These are phyloP conservation scores for Betta splendens DNA, from an alignment of 2,797 vertebrate genomes.

Conservation along the genomic window DNA sequence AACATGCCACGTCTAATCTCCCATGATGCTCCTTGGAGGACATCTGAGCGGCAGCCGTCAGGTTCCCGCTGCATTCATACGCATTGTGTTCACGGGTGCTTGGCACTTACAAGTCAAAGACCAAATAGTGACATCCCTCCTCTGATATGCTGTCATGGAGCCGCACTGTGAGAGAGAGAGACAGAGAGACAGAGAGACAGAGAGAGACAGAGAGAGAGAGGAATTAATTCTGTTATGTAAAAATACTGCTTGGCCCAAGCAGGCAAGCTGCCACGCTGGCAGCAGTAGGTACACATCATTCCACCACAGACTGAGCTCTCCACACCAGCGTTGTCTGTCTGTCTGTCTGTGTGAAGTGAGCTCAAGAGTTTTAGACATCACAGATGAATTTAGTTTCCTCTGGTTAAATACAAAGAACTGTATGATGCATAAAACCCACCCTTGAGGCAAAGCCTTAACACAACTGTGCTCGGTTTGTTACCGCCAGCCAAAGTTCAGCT, in stretches of 20 bases:
- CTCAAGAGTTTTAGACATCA: background rate
- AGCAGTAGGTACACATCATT: background rate
- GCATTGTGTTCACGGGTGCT: background rate
- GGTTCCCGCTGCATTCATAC: background rate
- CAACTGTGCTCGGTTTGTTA: background rate
- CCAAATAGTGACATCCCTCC: constrained; percentile 97
- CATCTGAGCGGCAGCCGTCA: constrained; percentile 21
- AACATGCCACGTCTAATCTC: constrained; percentile 2
- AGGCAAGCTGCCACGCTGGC: background rate
- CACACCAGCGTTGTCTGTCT: background rate
- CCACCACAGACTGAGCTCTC: background rate
- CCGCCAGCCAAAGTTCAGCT: background rate
- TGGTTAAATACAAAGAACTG: background rate
- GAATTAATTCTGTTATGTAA: constrained; percentile 7
- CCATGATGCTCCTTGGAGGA: constrained; percentile 19
- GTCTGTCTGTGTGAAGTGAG: background rate
- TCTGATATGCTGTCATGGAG: constrained; percentile 81
- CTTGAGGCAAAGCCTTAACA: background rate
- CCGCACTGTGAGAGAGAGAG: constrained; percentile 59
- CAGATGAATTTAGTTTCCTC: background rate
- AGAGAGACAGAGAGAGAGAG: background rate
- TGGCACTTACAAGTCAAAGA: constrained; percentile 87
- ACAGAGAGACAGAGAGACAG: constrained; percentile 26
- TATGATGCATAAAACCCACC: background rate
- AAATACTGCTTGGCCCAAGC: background rate